Evolutionary conservation across 2,797 vertebrate species (phyloP).

Genomic region (Micrastur ruficollis): DNA sequence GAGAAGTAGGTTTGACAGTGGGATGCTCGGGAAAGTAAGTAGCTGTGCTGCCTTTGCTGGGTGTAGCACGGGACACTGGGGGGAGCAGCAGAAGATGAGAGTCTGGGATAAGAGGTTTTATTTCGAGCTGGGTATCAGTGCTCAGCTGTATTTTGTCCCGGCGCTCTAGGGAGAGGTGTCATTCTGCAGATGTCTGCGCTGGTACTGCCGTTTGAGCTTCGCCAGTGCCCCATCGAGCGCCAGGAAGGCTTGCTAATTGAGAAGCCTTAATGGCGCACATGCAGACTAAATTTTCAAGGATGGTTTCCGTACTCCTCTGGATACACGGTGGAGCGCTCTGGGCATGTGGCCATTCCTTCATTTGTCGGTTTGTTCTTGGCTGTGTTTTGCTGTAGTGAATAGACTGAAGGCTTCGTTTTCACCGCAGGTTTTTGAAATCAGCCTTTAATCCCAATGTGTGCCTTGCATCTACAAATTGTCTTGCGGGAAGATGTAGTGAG

Average conservation of each 20-base stretch:
- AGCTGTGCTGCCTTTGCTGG: not conserved
- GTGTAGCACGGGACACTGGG: not conserved
- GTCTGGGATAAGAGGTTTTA: not conserved
- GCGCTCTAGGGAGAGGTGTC: not conserved
- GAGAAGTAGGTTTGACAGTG: not conserved
- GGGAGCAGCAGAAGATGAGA: not conserved
- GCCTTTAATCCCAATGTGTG: not conserved
- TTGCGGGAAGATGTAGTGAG: not conserved
- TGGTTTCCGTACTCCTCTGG: conserved; percentile 16
- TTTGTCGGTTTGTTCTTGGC: conserved; percentile 24
- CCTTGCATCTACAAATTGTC: not conserved
- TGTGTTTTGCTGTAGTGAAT: not conserved
- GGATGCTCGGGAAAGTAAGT: not conserved
- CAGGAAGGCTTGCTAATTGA: conserved; percentile 27
- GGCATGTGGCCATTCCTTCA: conserved; percentile 48
- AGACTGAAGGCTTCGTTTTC: conserved; percentile 42
- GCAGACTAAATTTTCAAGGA: conserved; percentile 13
- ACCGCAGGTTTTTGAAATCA: conserved; percentile 18
- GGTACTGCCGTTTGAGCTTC: not conserved
- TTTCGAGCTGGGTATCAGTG: not conserved
- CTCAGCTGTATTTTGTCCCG: not conserved
- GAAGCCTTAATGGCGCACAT: not conserved
- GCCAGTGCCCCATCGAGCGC: not conserved
- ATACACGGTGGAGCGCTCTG: not conserved
- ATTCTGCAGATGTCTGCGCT: not conserved